phyloP scores from a whole-genome alignment of 2,797 vertebrate genomes.

The Mionectes olivaceus region DNA sequence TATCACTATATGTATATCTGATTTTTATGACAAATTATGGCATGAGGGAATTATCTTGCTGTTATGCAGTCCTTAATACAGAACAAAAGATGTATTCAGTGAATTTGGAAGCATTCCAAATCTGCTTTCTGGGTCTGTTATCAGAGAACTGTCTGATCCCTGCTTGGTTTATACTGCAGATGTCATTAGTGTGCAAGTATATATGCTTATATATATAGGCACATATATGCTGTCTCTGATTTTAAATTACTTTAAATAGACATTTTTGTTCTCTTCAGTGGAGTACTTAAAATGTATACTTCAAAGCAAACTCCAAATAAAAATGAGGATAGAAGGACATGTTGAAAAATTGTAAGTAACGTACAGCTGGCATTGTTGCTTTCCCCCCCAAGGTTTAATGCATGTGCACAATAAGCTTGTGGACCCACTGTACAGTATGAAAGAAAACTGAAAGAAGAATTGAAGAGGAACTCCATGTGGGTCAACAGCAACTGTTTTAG shows the following conservation, averaged over 20 bases:
- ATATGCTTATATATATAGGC: neutral
- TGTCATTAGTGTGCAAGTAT: neutral
- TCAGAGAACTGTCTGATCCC: neutral
- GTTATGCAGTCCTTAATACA: neutral
- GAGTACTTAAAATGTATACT: neutral
- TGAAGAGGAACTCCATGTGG: constrained; percentile 67
- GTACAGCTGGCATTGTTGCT: constrained; percentile 64
- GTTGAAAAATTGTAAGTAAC: constrained; percentile 32
- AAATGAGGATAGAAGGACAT: neutral
- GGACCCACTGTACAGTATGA: constrained; percentile 85
- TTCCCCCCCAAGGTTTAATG: constrained; percentile 82
- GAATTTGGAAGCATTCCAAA: neutral
- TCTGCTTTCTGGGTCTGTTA: neutral
- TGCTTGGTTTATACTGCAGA: neutral
- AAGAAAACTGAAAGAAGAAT: constrained; percentile 80
- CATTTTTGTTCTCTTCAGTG: neutral
- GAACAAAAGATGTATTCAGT: neutral
- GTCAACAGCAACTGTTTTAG: constrained; percentile 65
- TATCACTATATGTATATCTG: neutral
- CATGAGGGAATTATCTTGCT: neutral
- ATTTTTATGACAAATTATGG: neutral
- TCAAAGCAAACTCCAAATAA: constrained; percentile 12
- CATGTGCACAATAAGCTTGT: constrained; percentile 86
- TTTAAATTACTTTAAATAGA: neutral
- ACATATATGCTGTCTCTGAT: neutral